A percentile compares a stretch with the other conserved stretches of the same genome.
Evolutionary conservation across 2,888 invertebrate genomes (phyloP).

Genomic region (Quadroppia sp.): DNA sequence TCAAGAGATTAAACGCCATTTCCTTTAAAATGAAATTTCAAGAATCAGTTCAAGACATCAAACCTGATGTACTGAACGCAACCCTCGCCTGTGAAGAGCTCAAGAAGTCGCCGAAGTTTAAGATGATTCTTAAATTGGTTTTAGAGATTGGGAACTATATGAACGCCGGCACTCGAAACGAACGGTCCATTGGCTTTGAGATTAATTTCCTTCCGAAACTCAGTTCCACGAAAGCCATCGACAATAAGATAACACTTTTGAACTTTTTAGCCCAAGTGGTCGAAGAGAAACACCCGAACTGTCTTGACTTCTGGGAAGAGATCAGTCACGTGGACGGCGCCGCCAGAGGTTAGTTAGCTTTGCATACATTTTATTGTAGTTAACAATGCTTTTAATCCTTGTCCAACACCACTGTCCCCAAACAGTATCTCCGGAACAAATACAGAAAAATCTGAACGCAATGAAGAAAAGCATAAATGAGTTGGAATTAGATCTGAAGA

Average conservation of each 20-base stretch:
- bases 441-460: slow-evolving; percentile 52
- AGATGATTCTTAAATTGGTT: slow-evolving; percentile 79
- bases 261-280: slow-evolving; percentile 86
- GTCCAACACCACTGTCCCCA: too few species aligned
- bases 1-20: slow-evolving; percentile 79
- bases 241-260: slow-evolving; percentile 84
- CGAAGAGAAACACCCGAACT: slow-evolving; percentile 81
- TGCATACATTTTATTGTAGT: not conserved
- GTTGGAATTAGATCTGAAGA: slow-evolving; percentile 82
- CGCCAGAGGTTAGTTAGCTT: slow-evolving; percentile 54
- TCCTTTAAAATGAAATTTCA: slow-evolving; percentile 81
- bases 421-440: slow-evolving; percentile 55
- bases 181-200: slow-evolving; percentile 91
- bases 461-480: slow-evolving; percentile 67
- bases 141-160: slow-evolving; percentile 91
- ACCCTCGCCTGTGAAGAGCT: slow-evolving; percentile 94
- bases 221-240: slow-evolving; percentile 69
- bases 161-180: slow-evolving; percentile 91
- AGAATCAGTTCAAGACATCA: slow-evolving; percentile 79
- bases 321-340: slow-evolving; percentile 85
- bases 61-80: slow-evolving; percentile 89
- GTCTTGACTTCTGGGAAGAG: slow-evolving; percentile 76
- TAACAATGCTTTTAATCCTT: too few species aligned
- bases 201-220: slow-evolving; percentile 88
- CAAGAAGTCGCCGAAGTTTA: slow-evolving; percentile 80